phyloP scores from a whole-genome alignment of 1,140 invertebrate species.

The Drosophila hydei region DNA sequence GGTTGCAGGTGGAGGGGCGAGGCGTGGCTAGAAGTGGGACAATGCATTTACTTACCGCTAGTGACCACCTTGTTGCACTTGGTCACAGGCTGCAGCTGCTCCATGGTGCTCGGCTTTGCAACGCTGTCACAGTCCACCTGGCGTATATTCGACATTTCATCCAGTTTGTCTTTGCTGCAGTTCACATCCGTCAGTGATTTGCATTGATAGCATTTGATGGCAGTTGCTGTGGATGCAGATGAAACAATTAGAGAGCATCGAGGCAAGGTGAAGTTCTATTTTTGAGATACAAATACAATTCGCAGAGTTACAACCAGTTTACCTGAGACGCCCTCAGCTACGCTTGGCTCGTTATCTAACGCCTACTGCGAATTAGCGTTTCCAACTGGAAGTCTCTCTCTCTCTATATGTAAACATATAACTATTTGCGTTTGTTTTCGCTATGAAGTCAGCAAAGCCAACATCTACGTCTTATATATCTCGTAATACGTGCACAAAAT shows the following conservation, averaged over 20 bases:
- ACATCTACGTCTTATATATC: slow-evolving; percentile 19
- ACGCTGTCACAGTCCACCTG: slow-evolving; percentile 68
- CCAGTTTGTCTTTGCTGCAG: slow-evolving; percentile 69
- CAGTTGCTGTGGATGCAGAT: slow-evolving; percentile 50
- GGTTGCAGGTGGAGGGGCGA: not conserved
- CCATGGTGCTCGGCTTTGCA: slow-evolving; percentile 64
- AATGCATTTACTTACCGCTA: slow-evolving; percentile 65
- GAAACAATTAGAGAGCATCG: not conserved
- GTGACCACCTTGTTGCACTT: slow-evolving; percentile 80
- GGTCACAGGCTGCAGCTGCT: slow-evolving; percentile 71
- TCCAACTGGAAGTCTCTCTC: slow-evolving; percentile 9
- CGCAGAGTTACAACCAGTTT: slow-evolving; percentile 60
- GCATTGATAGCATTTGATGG: slow-evolving; percentile 79
- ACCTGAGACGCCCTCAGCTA: slow-evolving; percentile 15
- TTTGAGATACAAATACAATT: slow-evolving; percentile 5
- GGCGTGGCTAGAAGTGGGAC: not conserved
- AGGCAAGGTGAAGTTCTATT: not conserved
- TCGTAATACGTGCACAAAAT: slow-evolving; percentile 52
- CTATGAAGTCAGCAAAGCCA: slow-evolving; percentile 54
- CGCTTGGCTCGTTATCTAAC: slow-evolving; percentile 50
- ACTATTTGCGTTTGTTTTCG: slow-evolving; percentile 9
- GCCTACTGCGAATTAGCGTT: slow-evolving; percentile 32
- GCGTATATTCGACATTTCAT: slow-evolving; percentile 58
- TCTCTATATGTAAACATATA: not conserved
- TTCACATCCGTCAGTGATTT: slow-evolving; percentile 76